A percentile compares a stretch with the other conserved stretches of the same genome.
phyloP scores from a whole-genome alignment of 1,140 invertebrate genomes.

The Oscheius sp. region DNA sequence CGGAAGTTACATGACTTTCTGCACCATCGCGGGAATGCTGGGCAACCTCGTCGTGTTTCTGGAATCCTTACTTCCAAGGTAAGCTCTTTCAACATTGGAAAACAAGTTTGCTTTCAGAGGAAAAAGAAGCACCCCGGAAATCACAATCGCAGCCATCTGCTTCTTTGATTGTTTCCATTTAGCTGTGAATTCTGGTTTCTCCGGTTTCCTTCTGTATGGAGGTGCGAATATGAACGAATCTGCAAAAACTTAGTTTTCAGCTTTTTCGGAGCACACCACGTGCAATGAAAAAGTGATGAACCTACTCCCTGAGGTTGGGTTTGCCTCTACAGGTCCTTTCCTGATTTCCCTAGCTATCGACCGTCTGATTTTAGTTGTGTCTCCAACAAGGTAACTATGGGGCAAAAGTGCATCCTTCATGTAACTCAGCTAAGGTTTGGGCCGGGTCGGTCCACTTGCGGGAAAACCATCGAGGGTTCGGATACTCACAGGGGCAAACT shows the following conservation, averaged over 20 bases:
- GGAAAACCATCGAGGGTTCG: too few relatives aligned
- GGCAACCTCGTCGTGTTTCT: not conserved
- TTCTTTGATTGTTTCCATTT: not conserved
- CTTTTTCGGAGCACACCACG: too few relatives aligned
- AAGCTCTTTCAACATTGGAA: too few relatives aligned
- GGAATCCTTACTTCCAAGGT: not conserved
- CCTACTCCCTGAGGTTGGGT: too few relatives aligned
- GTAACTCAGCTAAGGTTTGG: too few relatives aligned
- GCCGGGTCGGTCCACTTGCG: too few relatives aligned
- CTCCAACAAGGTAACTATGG: not conserved
- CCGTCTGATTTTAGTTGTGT: not conserved
- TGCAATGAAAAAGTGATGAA: too few relatives aligned
- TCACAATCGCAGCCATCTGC: not conserved
- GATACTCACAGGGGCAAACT: too few relatives aligned
- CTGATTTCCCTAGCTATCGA: not conserved
- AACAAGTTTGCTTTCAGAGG: not conserved
- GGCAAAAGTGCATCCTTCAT: not conserved
- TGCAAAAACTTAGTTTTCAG: too few relatives aligned
- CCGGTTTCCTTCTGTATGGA: too few relatives aligned
- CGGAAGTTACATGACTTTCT: not conserved
- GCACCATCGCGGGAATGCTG: not conserved
- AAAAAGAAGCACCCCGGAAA: not conserved
- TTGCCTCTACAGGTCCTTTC: not conserved
- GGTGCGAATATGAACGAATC: too few relatives aligned
- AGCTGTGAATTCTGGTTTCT: too few relatives aligned